A percentile compares a stretch with the other conserved stretches of the same genome.
phyloP scores from a whole-genome alignment of 2,888 invertebrate genomes.

The Sesia apiformis region DNA sequence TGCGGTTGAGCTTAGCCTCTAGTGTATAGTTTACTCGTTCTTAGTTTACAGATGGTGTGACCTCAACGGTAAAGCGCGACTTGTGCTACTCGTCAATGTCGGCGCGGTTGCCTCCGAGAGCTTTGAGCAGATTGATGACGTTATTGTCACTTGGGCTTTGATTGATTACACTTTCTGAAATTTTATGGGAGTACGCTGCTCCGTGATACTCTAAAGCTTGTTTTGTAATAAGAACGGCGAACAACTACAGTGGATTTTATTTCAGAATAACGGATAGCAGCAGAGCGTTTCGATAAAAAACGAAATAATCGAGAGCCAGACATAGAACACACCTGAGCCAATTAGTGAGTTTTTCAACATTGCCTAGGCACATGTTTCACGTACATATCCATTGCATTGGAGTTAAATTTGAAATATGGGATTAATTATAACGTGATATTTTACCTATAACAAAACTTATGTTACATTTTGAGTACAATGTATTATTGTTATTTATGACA shows the following conservation, averaged over 20 bases:
- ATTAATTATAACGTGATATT: no score
- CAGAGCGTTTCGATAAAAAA: neutral
- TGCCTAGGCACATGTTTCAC: no score
- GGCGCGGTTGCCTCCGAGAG: constrained; percentile 18
- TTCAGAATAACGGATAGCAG: neutral
- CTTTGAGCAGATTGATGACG: constrained; percentile 44
- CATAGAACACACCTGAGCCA: neutral
- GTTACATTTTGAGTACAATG: no score
- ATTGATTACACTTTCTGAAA: constrained; percentile 32
- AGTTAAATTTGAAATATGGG: no score
- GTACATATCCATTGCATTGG: no score
- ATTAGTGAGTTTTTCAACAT: neutral
- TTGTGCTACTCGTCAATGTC: constrained; percentile 18
- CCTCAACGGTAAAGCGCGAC: constrained; percentile 11
- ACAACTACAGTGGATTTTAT: neutral
- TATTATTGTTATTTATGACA: no score
- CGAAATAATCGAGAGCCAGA: neutral
- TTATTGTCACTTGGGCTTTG: constrained; percentile 35
- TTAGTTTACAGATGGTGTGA: constrained; percentile 1
- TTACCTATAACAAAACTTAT: no score
- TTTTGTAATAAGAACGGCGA: neutral
- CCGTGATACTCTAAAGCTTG: neutral
- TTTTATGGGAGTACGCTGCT: constrained; percentile 9
- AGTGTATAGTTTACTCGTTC: neutral
- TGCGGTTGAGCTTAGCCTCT: neutral